These are phyloP conservation scores for Heteromurus nitidus DNA, from an alignment of 2,888 invertebrate species.

Conservation along the genomic window DNA sequence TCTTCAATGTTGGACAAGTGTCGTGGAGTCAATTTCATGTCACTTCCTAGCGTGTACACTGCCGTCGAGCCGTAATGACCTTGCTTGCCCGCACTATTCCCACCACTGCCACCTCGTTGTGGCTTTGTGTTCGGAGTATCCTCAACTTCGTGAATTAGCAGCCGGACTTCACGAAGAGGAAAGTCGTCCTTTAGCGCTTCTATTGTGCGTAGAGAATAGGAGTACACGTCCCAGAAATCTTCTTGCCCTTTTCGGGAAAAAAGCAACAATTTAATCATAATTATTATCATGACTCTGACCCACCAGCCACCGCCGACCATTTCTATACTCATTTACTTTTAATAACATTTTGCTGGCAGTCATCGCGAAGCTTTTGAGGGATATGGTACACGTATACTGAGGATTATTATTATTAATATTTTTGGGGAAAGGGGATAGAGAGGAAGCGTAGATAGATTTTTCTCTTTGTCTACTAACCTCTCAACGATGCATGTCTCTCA, in stretches of 20 bases:
- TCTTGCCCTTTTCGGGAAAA: conserved; percentile 30
- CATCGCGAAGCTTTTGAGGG: too few species aligned
- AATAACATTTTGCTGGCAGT: too few species aligned
- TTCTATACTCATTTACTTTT: too few species aligned
- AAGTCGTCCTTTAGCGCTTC: conserved; percentile 56
- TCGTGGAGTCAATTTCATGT: conserved; percentile 64
- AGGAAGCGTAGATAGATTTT: background rate
- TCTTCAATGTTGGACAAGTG: conserved; percentile 58
- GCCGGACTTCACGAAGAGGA: conserved; percentile 49
- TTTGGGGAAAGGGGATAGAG: background rate
- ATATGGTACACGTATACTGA: too few species aligned
- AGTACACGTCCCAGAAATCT: conserved; percentile 60
- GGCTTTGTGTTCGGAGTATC: conserved; percentile 23
- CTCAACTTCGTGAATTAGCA: conserved; percentile 44
- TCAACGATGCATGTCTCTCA: conserved; percentile 40
- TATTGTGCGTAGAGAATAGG: conserved; percentile 57
- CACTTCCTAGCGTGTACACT: conserved; percentile 49
- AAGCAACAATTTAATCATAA: conserved; percentile 32
- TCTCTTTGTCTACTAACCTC: conserved; percentile 22
- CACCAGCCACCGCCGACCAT: background rate
- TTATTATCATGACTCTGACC: background rate
- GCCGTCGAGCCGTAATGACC: conserved; percentile 30
- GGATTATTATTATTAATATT: too few species aligned
- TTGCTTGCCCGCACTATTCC: conserved; percentile 30
- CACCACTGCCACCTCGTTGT: conserved; percentile 28